A percentile compares a stretch with the other conserved stretches of the same genome.
Evolutionary conservation across 2,797 vertebrate species (phyloP).

Genomic region (Myoxocephalus aenaeus): DNA sequence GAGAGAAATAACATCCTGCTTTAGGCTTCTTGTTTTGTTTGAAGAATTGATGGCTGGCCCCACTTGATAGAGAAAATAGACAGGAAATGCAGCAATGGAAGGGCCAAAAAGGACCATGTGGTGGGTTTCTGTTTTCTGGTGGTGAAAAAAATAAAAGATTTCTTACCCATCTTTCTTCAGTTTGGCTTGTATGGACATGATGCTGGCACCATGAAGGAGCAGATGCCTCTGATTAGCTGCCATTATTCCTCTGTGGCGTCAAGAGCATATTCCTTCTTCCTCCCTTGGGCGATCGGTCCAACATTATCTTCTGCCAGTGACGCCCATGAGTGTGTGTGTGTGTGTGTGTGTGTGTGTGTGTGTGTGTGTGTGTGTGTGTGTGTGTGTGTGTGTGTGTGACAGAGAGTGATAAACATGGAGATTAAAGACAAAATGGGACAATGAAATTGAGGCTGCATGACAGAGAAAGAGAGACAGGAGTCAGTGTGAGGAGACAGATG

Average conservation of each 20-base stretch:
- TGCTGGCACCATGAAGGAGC: slow-evolving; percentile 57
- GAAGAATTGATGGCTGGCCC: slow-evolving; percentile 26
- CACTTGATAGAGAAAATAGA: slow-evolving; percentile 15
- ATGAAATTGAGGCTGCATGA: slow-evolving; percentile 30
- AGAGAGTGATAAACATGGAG: slow-evolving; percentile 49
- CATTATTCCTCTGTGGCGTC: slow-evolving; percentile 65
- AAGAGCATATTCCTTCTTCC: slow-evolving; percentile 66
- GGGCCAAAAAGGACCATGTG: slow-evolving; percentile 52
- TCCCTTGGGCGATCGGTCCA: slow-evolving; percentile 51
- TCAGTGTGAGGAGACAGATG: slow-evolving; percentile 3
- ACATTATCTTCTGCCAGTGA: slow-evolving; percentile 44
- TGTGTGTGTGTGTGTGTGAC: slow-evolving; percentile 16
- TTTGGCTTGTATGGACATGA: slow-evolving; percentile 57
- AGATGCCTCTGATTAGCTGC: slow-evolving; percentile 77
- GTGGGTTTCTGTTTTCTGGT: slow-evolving; percentile 30
- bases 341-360: slow-evolving; percentile 20
- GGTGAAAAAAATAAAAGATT: not conserved
- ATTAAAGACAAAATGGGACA: slow-evolving; percentile 53
- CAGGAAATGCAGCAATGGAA: slow-evolving; percentile 13
- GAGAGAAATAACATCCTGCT: slow-evolving; percentile 38
- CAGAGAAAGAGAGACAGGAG: slow-evolving; percentile 20
- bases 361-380: slow-evolving; percentile 19
- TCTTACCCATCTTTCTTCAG: slow-evolving; percentile 22
- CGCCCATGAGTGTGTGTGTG: not conserved
- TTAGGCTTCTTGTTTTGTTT: slow-evolving; percentile 38